Evolutionary conservation across 2,888 invertebrate genomes (phyloP).

Genomic region (Thumatha senex): DNA sequence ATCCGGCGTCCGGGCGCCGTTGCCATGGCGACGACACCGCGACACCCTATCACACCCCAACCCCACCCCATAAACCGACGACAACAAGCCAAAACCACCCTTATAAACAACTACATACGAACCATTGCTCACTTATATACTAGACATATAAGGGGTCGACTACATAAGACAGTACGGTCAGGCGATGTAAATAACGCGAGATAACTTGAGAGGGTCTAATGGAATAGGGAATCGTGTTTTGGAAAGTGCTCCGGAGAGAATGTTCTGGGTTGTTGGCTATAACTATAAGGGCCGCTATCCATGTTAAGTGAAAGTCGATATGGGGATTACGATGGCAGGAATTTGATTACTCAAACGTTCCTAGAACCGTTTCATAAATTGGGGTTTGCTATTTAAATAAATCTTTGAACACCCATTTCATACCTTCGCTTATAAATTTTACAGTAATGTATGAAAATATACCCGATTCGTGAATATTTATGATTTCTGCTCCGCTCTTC

Average conservation of each 20-base stretch:
- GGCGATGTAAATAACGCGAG: slow-evolving; percentile 82
- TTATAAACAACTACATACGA: slow-evolving; percentile 56
- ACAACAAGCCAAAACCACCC: slow-evolving; percentile 53
- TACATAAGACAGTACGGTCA: slow-evolving; percentile 82
- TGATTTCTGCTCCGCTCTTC: too few relatives aligned
- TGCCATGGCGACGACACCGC: slow-evolving; percentile 84
- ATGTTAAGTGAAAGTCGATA: slow-evolving; percentile 79
- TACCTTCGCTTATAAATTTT: too few relatives aligned
- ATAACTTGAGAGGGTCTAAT: slow-evolving; percentile 81
- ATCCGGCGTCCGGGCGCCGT: slow-evolving; percentile 85
- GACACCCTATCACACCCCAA: slow-evolving; percentile 61
- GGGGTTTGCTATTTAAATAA: too few relatives aligned
- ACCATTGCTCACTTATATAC: slow-evolving; percentile 66
- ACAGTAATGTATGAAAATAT: too few relatives aligned
- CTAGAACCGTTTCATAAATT: slow-evolving; percentile 49
- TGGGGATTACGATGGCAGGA: slow-evolving; percentile 62
- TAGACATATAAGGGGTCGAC: slow-evolving; percentile 71
- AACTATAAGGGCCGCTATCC: slow-evolving; percentile 52
- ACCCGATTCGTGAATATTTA: too few relatives aligned
- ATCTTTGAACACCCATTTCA: slow-evolving; percentile 3
- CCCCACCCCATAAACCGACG: slow-evolving; percentile 40
- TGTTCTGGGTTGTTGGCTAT: slow-evolving; percentile 72
- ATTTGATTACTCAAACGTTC: slow-evolving; percentile 70
- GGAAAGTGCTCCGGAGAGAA: slow-evolving; percentile 78
- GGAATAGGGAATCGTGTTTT: slow-evolving; percentile 81